These are phyloP conservation scores for Callorhinus ursinus DNA, from an alignment of 2,113 vertebrate genomes.

Conservation along the genomic window DNA sequence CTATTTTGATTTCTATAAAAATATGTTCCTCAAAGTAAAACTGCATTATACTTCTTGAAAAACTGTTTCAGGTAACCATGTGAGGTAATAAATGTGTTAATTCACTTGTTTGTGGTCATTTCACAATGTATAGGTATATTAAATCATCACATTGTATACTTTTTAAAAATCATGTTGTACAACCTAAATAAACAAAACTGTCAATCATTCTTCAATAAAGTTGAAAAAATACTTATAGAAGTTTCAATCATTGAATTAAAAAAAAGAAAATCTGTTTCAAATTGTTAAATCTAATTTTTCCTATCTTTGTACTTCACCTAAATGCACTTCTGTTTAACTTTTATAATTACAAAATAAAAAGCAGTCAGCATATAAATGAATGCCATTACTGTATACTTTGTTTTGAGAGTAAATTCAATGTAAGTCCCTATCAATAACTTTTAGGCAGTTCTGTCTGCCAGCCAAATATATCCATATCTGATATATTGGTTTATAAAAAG, in stretches of 20 bases:
- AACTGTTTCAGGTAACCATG: not conserved
- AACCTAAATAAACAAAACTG: not conserved
- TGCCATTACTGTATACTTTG: not conserved
- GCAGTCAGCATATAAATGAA: not conserved
- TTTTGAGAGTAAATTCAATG: not conserved
- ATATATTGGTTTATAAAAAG: not conserved
- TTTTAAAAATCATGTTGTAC: not conserved
- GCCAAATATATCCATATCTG: not conserved
- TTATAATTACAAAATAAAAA: constrained; percentile 30
- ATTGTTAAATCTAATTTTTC: not conserved
- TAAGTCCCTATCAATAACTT: not conserved
- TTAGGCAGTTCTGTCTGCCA: not conserved
- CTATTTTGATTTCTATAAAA: constrained; percentile 29
- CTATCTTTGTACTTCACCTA: not conserved
- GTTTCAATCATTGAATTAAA: not conserved
- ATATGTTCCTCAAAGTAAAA: not conserved
- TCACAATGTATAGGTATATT: not conserved
- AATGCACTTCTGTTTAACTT: not conserved
- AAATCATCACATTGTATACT: not conserved
- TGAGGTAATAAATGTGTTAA: not conserved
- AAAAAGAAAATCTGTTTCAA: not conserved
- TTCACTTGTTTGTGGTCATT: not conserved
- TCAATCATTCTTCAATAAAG: not conserved
- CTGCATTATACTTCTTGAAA: not conserved
- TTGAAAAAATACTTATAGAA: not conserved